phyloP scores from a whole-genome alignment of 2,888 invertebrate species.

The Galerucella nymphaeae region DNA sequence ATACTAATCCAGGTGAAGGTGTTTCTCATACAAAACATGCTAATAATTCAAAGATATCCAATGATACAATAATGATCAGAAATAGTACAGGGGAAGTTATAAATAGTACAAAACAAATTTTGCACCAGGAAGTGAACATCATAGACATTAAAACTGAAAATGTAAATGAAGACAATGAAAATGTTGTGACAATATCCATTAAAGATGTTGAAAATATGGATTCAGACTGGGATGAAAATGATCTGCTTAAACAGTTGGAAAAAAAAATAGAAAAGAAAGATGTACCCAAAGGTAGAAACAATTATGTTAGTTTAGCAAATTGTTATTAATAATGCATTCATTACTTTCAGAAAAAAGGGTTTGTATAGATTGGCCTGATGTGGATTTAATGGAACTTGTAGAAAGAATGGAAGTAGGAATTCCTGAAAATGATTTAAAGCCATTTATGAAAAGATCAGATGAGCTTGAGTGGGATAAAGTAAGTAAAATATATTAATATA shows the following conservation, averaged over 20 bases:
- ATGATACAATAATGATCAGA: not conserved
- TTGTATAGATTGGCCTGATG: constrained; percentile 58
- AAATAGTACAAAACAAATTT: constrained; percentile 24
- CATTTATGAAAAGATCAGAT: constrained; percentile 62
- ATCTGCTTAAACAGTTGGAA: constrained; percentile 44
- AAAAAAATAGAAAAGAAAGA: constrained; percentile 41
- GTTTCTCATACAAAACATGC: not conserved
- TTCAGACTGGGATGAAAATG: constrained; percentile 46
- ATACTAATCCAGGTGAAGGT: constrained; percentile 6
- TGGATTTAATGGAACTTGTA: constrained; percentile 64
- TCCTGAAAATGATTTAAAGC: constrained; percentile 65
- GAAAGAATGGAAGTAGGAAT: constrained; percentile 62
- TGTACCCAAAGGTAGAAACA: constrained; percentile 16
- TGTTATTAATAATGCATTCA: constrained; percentile 8
- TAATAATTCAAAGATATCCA: not conserved
- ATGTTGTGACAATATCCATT: constrained; percentile 40
- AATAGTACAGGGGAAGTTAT: not conserved
- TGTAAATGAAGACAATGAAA: constrained; percentile 35
- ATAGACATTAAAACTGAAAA: constrained; percentile 36
- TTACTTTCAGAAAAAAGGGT: constrained; percentile 32
- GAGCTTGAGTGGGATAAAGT: constrained; percentile 66
- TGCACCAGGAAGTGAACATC: constrained; percentile 38
- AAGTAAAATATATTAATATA: constrained; percentile 38
- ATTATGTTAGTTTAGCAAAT: not conserved
- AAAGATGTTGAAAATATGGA: constrained; percentile 39